phyloP scores from a whole-genome alignment of 1,140 invertebrate genomes.

The Sarcophaga peregrina region DNA sequence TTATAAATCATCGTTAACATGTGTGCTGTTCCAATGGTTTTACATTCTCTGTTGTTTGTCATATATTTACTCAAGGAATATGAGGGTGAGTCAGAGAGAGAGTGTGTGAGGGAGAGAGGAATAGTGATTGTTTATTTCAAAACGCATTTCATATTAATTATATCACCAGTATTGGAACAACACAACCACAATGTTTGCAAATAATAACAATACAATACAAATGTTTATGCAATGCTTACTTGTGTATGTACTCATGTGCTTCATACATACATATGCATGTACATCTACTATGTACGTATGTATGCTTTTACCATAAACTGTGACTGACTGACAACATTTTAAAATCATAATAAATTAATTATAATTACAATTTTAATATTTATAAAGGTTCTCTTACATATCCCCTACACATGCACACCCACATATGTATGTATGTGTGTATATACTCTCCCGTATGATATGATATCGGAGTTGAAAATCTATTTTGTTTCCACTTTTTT shows the following conservation, averaged over 20 bases:
- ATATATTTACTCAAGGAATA: neutral
- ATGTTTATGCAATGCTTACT: too few species aligned
- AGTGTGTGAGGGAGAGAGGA: too few species aligned
- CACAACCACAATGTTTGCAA: too few species aligned
- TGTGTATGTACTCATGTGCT: too few species aligned
- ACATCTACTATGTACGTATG: neutral
- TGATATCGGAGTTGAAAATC: neutral
- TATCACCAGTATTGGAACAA: neutral
- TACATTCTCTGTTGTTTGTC: neutral
- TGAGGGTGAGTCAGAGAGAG: too few species aligned
- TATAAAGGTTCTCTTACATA: neutral
- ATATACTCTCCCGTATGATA: neutral
- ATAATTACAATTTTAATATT: slow-evolving; percentile 8
- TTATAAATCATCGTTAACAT: neutral
- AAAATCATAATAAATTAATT: slow-evolving; percentile 23
- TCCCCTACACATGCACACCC: neutral
- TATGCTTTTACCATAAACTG: neutral
- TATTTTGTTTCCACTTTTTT: neutral
- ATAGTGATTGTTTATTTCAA: too few species aligned
- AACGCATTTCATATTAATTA: neutral
- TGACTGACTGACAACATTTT: slow-evolving; percentile 2
- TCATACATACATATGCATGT: too few species aligned
- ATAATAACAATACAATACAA: too few species aligned
- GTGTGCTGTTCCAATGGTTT: neutral
- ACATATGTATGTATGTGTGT: neutral